A percentile compares a stretch with the other conserved stretches of the same genome.
These are phyloP conservation scores for Drosophila setosimentum DNA, from an alignment of 2,888 invertebrate species.

Conservation along the genomic window DNA sequence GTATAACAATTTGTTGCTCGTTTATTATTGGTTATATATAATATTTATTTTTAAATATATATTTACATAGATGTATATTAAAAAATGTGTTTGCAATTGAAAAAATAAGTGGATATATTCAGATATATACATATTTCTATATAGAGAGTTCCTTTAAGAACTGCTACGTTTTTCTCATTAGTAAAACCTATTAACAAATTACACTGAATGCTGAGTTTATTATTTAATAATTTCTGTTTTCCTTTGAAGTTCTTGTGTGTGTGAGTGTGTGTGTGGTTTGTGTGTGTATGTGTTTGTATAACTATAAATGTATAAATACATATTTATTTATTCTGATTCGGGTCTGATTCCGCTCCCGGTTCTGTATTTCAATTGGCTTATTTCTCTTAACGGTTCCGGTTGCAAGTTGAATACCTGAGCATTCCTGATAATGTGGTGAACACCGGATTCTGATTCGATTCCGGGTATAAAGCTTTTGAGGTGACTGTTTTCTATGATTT, in stretches of 20 bases:
- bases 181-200: no score
- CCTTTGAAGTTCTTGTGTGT: no score
- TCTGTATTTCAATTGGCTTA: not conserved
- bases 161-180: no score
- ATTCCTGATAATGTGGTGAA: not conserved
- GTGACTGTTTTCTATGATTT: not conserved
- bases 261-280: no score
- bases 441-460: not conserved
- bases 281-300: not conserved
- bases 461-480: not conserved
- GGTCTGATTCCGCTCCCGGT: not conserved
- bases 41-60: no score
- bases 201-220: no score
- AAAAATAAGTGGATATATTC: not conserved
- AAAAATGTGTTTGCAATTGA: no score
- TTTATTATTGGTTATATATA: no score
- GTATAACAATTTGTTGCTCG: no score
- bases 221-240: no score
- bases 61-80: no score
- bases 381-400: not conserved
- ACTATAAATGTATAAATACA: not conserved
- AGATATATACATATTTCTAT: no score
- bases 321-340: not conserved
- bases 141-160: not conserved
- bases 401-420: not conserved